Conservation (phyloP, 2,113 vertebrate genomes). For the Rhabdomys dilectus region DNA sequence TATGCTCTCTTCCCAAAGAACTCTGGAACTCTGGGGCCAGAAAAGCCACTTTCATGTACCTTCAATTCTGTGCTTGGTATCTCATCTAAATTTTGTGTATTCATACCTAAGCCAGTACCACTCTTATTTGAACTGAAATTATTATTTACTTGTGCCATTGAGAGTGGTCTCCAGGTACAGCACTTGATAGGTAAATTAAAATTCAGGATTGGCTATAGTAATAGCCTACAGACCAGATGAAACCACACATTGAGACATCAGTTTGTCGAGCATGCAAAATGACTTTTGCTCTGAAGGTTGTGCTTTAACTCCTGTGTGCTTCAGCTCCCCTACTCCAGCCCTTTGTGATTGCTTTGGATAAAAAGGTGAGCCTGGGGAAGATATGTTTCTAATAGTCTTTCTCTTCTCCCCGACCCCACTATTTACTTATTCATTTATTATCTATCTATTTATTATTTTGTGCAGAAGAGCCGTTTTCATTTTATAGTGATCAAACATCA, state of each 20-base stretch:
- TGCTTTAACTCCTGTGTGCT: slow-evolving; percentile 54
- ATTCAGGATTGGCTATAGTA: slow-evolving; percentile 73
- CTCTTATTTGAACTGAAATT: slow-evolving; percentile 67
- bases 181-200: slow-evolving; percentile 79
- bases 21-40: slow-evolving; percentile 51
- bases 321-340: rapidly evolving
- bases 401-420: not conserved
- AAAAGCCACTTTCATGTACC: slow-evolving; percentile 69
- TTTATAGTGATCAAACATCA: slow-evolving; percentile 95
- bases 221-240: slow-evolving; percentile 61
- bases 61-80: slow-evolving; percentile 41
- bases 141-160: slow-evolving; percentile 71
- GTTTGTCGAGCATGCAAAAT: slow-evolving; percentile 41
- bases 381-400: slow-evolving; percentile 71
- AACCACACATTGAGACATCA: slow-evolving; percentile 47
- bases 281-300: slow-evolving; percentile 61
- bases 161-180: slow-evolving; percentile 76
- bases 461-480: slow-evolving; percentile 92
- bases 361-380: not conserved
- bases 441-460: slow-evolving; percentile 69
- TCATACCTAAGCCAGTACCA: slow-evolving; percentile 61
- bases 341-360: not conserved
- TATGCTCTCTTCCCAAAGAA: not conserved
- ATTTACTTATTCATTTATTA: not conserved
- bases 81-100: slow-evolving; percentile 61